Conservation (phyloP, 2,888 invertebrate genomes). For the Hesperia comma region DNA sequence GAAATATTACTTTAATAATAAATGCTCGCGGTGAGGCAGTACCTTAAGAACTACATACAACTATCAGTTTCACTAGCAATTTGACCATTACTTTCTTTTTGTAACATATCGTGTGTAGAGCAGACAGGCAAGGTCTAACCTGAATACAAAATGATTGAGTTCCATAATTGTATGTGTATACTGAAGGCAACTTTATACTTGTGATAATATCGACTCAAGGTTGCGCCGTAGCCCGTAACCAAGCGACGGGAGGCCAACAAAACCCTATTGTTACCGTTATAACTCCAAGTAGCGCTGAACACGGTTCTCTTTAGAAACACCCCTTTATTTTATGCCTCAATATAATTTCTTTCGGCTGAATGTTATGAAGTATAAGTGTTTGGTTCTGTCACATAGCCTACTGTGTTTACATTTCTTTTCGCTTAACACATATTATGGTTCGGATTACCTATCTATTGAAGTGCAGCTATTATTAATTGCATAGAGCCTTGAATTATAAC, state of each 20-base stretch:
- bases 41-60: too few relatives aligned
- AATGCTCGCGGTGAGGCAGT: too few relatives aligned
- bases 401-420: not conserved
- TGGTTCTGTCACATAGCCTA: not conserved
- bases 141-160: not conserved
- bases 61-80: too few relatives aligned
- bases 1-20: too few relatives aligned
- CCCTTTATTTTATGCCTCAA: constrained; percentile 4
- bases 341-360: not conserved
- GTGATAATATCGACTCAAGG: constrained; percentile 40
- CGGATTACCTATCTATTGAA: not conserved
- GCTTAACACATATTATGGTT: too few relatives aligned
- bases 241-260: constrained; percentile 45
- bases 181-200: not conserved
- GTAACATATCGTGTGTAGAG: too few relatives aligned
- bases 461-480: too few relatives aligned
- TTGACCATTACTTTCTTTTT: too few relatives aligned
- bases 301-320: constrained; percentile 3
- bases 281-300: constrained; percentile 8
- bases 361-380: not conserved
- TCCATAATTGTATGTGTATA: not conserved
- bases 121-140: not conserved
- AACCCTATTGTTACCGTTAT: constrained; percentile 25
- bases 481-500: too few relatives aligned
- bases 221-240: constrained; percentile 40